Evolutionary conservation across 2,113 vertebrate species (phyloP).

Genomic region (Chrysemys picta): DNA sequence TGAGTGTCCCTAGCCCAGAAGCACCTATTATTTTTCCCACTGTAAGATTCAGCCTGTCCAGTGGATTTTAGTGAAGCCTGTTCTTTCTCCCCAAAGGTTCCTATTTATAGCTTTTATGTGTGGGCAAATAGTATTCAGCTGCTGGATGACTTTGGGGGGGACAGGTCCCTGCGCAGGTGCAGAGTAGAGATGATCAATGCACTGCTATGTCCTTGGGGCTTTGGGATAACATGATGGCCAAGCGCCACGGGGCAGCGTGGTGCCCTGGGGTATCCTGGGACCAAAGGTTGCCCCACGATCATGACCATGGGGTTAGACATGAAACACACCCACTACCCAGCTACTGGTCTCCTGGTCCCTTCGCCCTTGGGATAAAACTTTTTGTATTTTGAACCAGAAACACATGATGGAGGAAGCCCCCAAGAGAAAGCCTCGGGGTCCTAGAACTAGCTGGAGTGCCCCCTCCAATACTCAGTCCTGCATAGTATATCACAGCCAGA

Average conservation of each 20-base stretch:
- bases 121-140: background rate
- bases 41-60: background rate
- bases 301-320: background rate
- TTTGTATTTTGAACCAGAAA: background rate
- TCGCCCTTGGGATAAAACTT: background rate
- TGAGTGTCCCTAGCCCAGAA: background rate
- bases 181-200: background rate
- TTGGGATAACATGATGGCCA: background rate
- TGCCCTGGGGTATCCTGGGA: background rate
- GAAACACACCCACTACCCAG: background rate
- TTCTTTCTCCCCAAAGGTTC: background rate
- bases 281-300: background rate
- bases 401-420: background rate
- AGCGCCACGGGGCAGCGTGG: background rate
- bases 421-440: background rate
- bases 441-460: background rate
- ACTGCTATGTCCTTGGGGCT: background rate
- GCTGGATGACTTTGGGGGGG: conserved; percentile 19
- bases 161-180: background rate
- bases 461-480: background rate
- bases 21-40: background rate
- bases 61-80: accelerated
- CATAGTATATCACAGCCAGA: background rate
- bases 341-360: background rate
- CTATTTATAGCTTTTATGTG: accelerated